Evolutionary conservation across 2,113 vertebrate genomes (phyloP).

Genomic region (Ranitomeya imitator): DNA sequence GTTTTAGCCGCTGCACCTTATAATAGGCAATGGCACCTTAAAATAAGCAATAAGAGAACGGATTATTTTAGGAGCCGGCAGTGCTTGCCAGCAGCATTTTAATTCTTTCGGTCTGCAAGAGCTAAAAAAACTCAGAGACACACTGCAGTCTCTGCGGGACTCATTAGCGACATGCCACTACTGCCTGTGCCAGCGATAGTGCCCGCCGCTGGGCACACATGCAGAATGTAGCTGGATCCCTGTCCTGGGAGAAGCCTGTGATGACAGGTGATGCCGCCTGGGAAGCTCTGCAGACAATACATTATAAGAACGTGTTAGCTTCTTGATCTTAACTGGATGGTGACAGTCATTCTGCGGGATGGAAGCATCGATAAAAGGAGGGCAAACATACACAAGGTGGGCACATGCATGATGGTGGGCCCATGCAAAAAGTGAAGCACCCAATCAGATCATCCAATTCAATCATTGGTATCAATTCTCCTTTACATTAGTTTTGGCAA

Average conservation of each 20-base stretch:
- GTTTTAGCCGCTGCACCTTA: slow-evolving; percentile 3
- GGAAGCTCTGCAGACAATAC: slow-evolving; percentile 23
- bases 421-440: no score
- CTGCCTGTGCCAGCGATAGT: slow-evolving; percentile 13
- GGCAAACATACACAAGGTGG: not conserved
- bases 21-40: slow-evolving; percentile 34
- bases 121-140: slow-evolving; percentile 32
- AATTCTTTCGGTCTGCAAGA: slow-evolving; percentile 40
- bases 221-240: not conserved
- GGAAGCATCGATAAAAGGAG: not conserved
- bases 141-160: slow-evolving; percentile 48
- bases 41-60: slow-evolving; percentile 35
- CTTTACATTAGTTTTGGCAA: no score
- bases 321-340: not conserved
- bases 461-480: no score
- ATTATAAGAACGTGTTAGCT: slow-evolving; percentile 7
- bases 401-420: no score
- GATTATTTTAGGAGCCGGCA: slow-evolving; percentile 37
- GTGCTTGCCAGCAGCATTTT: slow-evolving; percentile 44
- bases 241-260: slow-evolving; percentile 16
- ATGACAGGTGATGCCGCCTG: not conserved
- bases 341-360: not conserved
- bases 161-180: slow-evolving; percentile 45
- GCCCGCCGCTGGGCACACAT: slow-evolving; percentile 35
- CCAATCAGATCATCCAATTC: no score